These are phyloP conservation scores for Dascyllus trimaculatus DNA, from an alignment of 2,113 vertebrate species.

Conservation along the genomic window DNA sequence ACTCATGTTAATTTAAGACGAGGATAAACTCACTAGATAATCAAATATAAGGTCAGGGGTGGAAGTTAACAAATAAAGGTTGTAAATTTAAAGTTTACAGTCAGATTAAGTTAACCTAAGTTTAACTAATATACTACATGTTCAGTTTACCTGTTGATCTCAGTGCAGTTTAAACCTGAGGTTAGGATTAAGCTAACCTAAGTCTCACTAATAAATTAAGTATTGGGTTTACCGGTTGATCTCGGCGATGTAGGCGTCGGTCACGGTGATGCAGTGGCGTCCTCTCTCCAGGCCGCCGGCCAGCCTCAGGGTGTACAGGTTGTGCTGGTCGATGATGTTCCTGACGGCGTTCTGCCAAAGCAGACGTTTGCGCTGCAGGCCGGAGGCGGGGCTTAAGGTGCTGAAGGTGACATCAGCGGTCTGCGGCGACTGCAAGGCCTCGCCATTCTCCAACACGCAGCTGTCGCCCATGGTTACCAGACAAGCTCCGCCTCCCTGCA, in stretches of 20 bases:
- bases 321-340: conserved; percentile 73
- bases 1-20: too few relatives aligned
- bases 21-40: too few relatives aligned
- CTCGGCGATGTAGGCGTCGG: conserved; percentile 75
- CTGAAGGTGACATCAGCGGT: conserved; percentile 47
- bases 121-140: too few relatives aligned
- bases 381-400: conserved; percentile 7
- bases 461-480: conserved; percentile 27
- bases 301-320: conserved; percentile 54
- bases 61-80: too few relatives aligned
- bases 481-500: neutral
- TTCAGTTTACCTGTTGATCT: too few relatives aligned
- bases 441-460: conserved; percentile 22
- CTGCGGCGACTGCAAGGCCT: conserved; percentile 14
- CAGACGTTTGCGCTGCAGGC: conserved; percentile 60
- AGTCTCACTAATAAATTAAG: neutral
- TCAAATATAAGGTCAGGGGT: too few relatives aligned
- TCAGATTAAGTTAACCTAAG: too few relatives aligned
- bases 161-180: neutral
- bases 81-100: too few relatives aligned
- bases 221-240: conserved; percentile 62
- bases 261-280: conserved; percentile 65
- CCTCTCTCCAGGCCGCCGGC: conserved; percentile 47
- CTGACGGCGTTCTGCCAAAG: conserved; percentile 74
- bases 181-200: too few relatives aligned